Conservation (phyloP, 2,113 vertebrate species). For the Lucifuga dentata region DNA sequence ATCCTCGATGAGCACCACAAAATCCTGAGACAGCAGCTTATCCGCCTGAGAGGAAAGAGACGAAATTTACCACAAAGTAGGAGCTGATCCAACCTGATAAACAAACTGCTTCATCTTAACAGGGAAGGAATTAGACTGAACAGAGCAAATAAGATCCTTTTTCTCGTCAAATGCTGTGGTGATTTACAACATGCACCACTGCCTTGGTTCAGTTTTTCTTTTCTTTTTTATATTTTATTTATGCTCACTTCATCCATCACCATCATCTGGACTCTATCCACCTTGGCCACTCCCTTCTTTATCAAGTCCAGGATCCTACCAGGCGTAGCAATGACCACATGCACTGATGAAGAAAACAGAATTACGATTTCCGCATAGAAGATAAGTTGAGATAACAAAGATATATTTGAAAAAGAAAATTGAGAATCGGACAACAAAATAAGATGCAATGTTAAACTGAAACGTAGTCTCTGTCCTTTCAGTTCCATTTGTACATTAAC, state of each 20-base stretch:
- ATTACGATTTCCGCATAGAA: background rate
- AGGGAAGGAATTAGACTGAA: background rate
- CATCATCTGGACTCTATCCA: constrained; percentile 83
- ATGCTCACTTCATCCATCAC: constrained; percentile 85
- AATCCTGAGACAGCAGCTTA: constrained; percentile 87
- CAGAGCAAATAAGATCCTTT: background rate
- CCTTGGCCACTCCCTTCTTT: constrained; percentile 85
- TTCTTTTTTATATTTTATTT: background rate
- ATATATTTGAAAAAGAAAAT: no score
- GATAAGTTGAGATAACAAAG: no score
- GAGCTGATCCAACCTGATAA: background rate
- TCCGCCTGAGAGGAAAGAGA: constrained; percentile 76
- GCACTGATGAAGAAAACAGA: constrained; percentile 66
- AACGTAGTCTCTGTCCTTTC: no score
- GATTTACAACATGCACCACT: background rate
- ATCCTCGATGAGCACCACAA: constrained; percentile 85
- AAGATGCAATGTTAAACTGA: no score
- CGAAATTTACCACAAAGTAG: background rate
- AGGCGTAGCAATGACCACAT: constrained; percentile 84
- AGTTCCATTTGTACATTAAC: no score
- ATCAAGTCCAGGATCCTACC: constrained; percentile 85
- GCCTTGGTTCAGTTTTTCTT: background rate
- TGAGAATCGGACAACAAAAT: no score
- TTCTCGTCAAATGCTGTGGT: no score
- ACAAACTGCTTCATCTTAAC: no score